Percentiles rank a stretch among this genome's conserved stretches.
Evolutionary conservation across 1,140 invertebrate species (phyloP).

Genomic region (Parapsyche elsis): DNA sequence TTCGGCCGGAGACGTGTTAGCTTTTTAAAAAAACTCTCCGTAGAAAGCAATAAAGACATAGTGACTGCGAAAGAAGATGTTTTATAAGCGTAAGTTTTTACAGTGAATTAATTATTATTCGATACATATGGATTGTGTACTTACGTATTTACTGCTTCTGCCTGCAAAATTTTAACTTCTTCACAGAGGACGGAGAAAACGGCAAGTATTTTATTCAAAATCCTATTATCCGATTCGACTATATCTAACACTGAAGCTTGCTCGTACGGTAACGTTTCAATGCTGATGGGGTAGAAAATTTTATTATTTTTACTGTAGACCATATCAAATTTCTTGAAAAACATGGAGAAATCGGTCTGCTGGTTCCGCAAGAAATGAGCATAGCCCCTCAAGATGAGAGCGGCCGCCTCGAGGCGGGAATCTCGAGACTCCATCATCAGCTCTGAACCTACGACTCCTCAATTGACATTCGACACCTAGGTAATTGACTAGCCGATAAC

Average conservation of each 20-base stretch:
- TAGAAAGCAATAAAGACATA: conserved; percentile 63
- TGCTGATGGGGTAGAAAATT: conserved; percentile 72
- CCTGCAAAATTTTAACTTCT: conserved; percentile 77
- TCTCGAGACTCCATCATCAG: conserved; percentile 30
- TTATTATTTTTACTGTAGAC: conserved; percentile 63
- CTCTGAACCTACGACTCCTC: too few relatives aligned
- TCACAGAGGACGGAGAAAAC: conserved; percentile 82
- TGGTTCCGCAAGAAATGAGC: conserved; percentile 79
- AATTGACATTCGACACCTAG: not conserved
- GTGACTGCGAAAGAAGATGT: conserved; percentile 58
- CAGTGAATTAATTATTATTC: not conserved
- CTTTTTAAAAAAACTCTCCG: conserved; percentile 62
- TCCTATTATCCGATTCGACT: conserved; percentile 83
- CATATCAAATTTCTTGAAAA: conserved; percentile 65
- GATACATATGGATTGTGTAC: not conserved
- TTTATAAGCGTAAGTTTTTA: not conserved
- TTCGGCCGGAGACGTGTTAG: conserved; percentile 45
- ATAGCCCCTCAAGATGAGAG: conserved; percentile 69
- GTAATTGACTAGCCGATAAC: too few relatives aligned
- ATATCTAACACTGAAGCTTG: conserved; percentile 75
- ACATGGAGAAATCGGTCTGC: conserved; percentile 63
- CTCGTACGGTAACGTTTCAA: conserved; percentile 68
- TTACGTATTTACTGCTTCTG: conserved; percentile 75
- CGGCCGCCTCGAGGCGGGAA: conserved; percentile 62
- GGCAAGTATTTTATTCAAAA: conserved; percentile 84